These are phyloP conservation scores for Lates calcarifer DNA, from an alignment of 2,113 vertebrate species.

Conservation along the genomic window DNA sequence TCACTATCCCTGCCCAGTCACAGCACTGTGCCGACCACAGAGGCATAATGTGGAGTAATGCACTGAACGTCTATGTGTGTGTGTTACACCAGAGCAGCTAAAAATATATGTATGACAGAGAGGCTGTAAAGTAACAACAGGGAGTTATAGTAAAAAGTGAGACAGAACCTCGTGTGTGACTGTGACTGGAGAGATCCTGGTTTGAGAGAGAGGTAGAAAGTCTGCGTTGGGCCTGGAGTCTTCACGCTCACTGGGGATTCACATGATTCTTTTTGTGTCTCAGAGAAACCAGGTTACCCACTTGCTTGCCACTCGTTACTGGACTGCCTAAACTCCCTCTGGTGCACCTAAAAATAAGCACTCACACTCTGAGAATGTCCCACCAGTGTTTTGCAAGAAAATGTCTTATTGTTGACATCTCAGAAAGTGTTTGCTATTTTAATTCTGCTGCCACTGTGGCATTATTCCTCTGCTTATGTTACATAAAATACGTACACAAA, in stretches of 20 bases:
- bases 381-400: slow-evolving; percentile 28
- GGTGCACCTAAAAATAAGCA: slow-evolving; percentile 79
- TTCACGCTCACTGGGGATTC: slow-evolving; percentile 54
- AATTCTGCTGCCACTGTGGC: background rate
- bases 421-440: slow-evolving; percentile 21
- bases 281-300: slow-evolving; percentile 86
- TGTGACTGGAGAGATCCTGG: slow-evolving; percentile 1
- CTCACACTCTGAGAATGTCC: slow-evolving; percentile 50
- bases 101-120: slow-evolving; percentile 15
- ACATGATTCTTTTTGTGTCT: slow-evolving; percentile 73
- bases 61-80: slow-evolving; percentile 22
- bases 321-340: slow-evolving; percentile 70
- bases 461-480: background rate
- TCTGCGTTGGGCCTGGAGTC: slow-evolving; percentile 35
- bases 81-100: slow-evolving; percentile 29
- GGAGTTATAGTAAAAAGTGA: slow-evolving; percentile 53
- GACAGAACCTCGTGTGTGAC: slow-evolving; percentile 14
- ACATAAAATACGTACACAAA: background rate
- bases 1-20: slow-evolving; percentile 69
- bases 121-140: background rate
- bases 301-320: slow-evolving; percentile 75
- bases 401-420: slow-evolving; percentile 30
- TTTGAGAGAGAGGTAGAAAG: slow-evolving; percentile 32
- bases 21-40: slow-evolving; percentile 56
- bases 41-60: slow-evolving; percentile 65